Base-by-base conservation (phyloP, 1,140 invertebrate genomes). In the Drosophila azteca region DNA sequence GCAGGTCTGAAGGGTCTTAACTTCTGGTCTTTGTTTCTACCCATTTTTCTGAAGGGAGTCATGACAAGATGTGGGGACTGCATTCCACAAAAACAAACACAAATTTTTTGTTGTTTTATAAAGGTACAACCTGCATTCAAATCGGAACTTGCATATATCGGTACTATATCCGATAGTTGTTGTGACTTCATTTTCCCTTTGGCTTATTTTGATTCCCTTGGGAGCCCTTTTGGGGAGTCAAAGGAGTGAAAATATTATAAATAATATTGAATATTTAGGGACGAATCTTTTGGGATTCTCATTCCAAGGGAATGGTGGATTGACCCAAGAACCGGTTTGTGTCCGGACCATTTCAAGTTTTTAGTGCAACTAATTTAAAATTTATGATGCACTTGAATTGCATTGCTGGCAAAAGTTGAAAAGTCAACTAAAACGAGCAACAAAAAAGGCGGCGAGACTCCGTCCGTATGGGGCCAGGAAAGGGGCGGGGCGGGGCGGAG, bases 341-440 rank as follows among this genome's bases (percentile, higher is more conserved):
- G 44, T 55, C 61, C 54, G 60, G 57, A 31, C 29, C 51, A 70
- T 69, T 59, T 62, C 59, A 74, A 69, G 68, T 81, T 82, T 81
- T 82, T 83, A 64, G 62, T 62, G 61, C 58, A 82, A 61, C 75
- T 83, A 65, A 82, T 82, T 70, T 79, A 82, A 83, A 79, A 82
- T 82, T 83, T 82, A 82, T 82, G 79, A 83, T 82, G 79, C 79
- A 83, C 74, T 82, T 78, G 69, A 79, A 62, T 65, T 77, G 69
- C 69, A 74, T 13, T 39, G 59, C 59, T 74, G 63, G 55, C 73
- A 81, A 67, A 82, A 79, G 69, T 69, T 70, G 52, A 69, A 69
- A 65, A 55, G 65, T 68, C 68, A 82, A 65, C 61, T 44, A 39
- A 43, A 44, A 53, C 45, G 31, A 53, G 20, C 58, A 57, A 29